Conservation (phyloP, 37 sponge, comb jelly and placozoan genomes). For the Lycopodina hypogea region DNA sequence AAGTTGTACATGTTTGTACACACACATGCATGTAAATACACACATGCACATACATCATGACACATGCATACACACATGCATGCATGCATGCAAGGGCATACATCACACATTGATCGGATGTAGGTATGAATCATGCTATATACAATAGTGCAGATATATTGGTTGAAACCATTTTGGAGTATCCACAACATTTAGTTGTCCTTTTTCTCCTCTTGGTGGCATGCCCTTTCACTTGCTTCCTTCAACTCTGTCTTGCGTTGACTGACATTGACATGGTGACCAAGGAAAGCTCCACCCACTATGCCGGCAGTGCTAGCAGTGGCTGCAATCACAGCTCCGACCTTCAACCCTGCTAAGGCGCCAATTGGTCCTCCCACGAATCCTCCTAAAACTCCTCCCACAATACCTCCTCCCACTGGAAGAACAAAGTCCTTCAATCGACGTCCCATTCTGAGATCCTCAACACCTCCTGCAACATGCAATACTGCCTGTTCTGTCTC, state of each 20-base stretch:
- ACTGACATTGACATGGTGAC: slow-evolving; percentile 8
- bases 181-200: background rate
- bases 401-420: slow-evolving; percentile 73
- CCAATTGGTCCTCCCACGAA: slow-evolving; percentile 79
- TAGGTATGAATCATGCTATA: too few species aligned
- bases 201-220: background rate
- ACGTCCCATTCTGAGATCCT: background rate
- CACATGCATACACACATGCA: too few species aligned
- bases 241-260: background rate
- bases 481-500: background rate
- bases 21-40: too few species aligned
- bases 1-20: too few species aligned
- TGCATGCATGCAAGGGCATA: too few species aligned
- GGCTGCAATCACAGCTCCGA: slow-evolving; percentile 10
- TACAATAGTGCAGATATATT: too few species aligned
- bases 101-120: too few species aligned
- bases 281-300: slow-evolving; percentile 50
- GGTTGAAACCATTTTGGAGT: too few species aligned
- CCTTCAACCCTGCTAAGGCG: slow-evolving; percentile 54
- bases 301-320: slow-evolving; percentile 43
- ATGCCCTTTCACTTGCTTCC: background rate
- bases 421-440: slow-evolving; percentile 45
- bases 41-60: too few species aligned
- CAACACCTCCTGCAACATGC: background rate
- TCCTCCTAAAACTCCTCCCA: slow-evolving; percentile 67